phyloP scores from a whole-genome alignment of 2,888 invertebrate genomes.

The Iphiclides podalirius region DNA sequence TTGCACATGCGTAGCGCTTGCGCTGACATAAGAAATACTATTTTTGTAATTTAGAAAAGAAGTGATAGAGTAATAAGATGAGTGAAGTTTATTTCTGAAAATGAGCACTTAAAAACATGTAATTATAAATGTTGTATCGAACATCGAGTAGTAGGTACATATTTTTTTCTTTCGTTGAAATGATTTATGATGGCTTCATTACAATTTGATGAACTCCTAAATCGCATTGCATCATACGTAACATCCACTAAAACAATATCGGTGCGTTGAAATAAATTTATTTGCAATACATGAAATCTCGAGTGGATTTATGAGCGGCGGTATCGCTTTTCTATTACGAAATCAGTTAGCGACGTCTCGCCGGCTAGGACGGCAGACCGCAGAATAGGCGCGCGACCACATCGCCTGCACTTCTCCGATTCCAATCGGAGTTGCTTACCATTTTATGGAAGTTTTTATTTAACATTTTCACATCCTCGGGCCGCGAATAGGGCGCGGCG shows the following conservation, averaged over 20 bases:
- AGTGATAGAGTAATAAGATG: too few relatives aligned
- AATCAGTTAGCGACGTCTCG: conserved; percentile 42
- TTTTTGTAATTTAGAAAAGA: too few relatives aligned
- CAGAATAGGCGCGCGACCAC: conserved; percentile 63
- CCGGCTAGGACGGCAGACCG: conserved; percentile 54
- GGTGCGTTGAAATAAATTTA: conserved; percentile 1
- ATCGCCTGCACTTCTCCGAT: conserved; percentile 56
- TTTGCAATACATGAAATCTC: conserved; percentile 12
- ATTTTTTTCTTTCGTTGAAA: too few relatives aligned
- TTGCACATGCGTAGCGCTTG: too few relatives aligned
- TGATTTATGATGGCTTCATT: neutral
- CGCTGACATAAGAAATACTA: too few relatives aligned
- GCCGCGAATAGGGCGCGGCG: conserved; percentile 61
- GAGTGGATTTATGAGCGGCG: conserved; percentile 20
- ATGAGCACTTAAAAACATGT: too few relatives aligned
- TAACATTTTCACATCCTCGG: conserved; percentile 74
- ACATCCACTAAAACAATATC: neutral
- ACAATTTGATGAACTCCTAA: neutral
- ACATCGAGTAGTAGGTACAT: too few relatives aligned
- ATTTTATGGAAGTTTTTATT: conserved; percentile 77
- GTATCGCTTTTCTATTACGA: conserved; percentile 44
- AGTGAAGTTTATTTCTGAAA: too few relatives aligned
- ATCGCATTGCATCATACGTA: neutral
- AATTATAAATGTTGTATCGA: too few relatives aligned
- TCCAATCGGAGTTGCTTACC: conserved; percentile 74